phyloP scores from a whole-genome alignment of 1,140 invertebrate genomes.

The Cherax destructor region DNA sequence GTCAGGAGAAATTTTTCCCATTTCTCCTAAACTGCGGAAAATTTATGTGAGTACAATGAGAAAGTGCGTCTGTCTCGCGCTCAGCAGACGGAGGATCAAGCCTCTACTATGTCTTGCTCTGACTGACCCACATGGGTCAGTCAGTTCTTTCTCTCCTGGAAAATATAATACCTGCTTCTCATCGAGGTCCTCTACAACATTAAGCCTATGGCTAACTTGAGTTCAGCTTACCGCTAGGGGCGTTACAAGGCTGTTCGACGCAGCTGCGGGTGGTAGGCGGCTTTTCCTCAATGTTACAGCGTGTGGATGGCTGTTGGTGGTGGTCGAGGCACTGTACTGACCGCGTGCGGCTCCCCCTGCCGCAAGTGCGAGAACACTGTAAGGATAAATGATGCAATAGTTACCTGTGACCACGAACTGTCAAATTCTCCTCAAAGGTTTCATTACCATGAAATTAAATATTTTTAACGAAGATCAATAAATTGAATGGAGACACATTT shows the following conservation, averaged over 20 bases:
- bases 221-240: conserved; percentile 7
- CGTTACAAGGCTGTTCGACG: conserved; percentile 28
- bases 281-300: conserved; percentile 43
- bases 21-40: too few species aligned
- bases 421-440: too few species aligned
- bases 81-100: too few species aligned
- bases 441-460: too few species aligned
- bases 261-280: conserved; percentile 51
- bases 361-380: conserved; percentile 73
- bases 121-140: too few species aligned
- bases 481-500: too few species aligned
- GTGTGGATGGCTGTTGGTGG: conserved; percentile 68
- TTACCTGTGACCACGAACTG: background rate
- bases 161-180: background rate
- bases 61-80: too few species aligned
- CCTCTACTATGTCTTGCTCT: too few species aligned
- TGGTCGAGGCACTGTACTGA: conserved; percentile 74
- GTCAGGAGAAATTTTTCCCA: too few species aligned
- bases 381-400: background rate
- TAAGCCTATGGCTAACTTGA: background rate
- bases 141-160: background rate
- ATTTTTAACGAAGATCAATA: too few species aligned
- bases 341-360: conserved; percentile 74
- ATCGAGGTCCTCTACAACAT: background rate
- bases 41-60: too few species aligned